These are phyloP conservation scores for Myotis yumanensis DNA, from an alignment of 2,113 vertebrate species.

Conservation along the genomic window DNA sequence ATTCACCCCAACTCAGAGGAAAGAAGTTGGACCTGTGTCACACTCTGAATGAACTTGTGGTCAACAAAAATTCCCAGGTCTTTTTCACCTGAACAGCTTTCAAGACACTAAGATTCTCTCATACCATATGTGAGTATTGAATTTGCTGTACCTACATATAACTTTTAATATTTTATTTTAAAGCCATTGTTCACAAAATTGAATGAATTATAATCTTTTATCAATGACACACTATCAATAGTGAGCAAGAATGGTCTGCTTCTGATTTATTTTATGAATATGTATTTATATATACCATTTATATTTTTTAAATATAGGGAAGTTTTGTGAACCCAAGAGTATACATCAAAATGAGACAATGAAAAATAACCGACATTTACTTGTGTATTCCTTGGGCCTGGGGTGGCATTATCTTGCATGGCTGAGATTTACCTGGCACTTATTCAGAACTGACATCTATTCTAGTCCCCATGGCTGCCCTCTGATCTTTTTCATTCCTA, in stretches of 20 bases:
- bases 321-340: not conserved
- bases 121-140: not conserved
- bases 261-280: not conserved
- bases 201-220: not conserved
- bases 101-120: not conserved
- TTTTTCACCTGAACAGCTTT: not conserved
- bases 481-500: not conserved
- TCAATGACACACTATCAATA: not conserved
- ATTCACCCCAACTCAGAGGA: not conserved
- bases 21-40: not conserved
- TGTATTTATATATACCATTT: not conserved
- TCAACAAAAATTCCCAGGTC: not conserved
- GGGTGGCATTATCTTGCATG: not conserved
- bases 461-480: not conserved
- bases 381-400: no score
- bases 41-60: not conserved
- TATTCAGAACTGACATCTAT: not conserved
- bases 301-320: not conserved
- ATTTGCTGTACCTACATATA: not conserved
- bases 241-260: not conserved
- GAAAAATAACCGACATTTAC: not conserved
- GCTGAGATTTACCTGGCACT: not conserved
- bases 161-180: not conserved
- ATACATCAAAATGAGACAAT: not conserved
- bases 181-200: not conserved